Percentiles rank a stretch among this genome's conserved stretches.
Evolutionary conservation across 2,113 vertebrate species (phyloP).

Genomic region (Rhinolophus ferrumequinum): DNA sequence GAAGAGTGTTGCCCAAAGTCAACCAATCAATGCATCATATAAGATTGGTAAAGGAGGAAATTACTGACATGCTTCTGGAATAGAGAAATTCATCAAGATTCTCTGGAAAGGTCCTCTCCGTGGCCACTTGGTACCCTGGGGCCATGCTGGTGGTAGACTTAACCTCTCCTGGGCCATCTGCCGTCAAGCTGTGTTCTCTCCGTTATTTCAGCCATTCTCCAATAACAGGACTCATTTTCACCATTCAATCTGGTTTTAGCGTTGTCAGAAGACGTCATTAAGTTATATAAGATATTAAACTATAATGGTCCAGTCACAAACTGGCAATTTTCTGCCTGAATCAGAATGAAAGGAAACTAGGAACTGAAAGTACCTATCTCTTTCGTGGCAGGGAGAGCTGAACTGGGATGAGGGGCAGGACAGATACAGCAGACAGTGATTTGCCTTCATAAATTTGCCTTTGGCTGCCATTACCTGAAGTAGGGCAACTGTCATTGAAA

Average conservation of each 20-base stretch:
- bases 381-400: background rate
- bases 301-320: conserved; percentile 3
- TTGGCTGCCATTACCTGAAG: background rate
- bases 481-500: background rate
- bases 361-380: background rate
- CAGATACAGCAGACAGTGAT: background rate
- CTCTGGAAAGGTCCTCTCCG: background rate
- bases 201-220: background rate
- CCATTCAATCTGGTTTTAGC: background rate
- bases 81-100: background rate
- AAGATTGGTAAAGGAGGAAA: background rate
- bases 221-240: background rate
- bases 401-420: background rate
- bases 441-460: background rate
- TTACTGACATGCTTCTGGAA: background rate
- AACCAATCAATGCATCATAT: background rate
- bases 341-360: background rate
- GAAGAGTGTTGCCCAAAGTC: background rate
- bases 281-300: background rate
- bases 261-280: background rate
- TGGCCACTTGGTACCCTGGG: background rate
- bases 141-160: background rate
- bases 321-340: background rate
- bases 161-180: background rate
- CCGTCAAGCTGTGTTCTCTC: background rate